A percentile compares a stretch with the other conserved stretches of the same genome.
Evolutionary conservation across 2,113 vertebrate species (phyloP).

Genomic region (Gymnocephalus cernua): DNA sequence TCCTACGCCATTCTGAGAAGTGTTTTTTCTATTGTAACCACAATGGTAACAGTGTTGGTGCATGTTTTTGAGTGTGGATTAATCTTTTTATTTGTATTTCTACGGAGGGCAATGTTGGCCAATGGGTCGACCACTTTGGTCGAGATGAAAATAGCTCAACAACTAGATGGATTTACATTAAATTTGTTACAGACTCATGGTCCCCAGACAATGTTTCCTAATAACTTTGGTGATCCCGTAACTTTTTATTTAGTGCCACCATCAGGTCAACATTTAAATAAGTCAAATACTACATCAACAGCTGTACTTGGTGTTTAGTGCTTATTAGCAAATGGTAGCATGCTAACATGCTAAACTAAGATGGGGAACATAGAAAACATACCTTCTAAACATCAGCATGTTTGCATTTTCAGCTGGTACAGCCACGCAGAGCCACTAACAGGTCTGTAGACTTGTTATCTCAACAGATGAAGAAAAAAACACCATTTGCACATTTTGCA

Average conservation of each 20-base stretch:
- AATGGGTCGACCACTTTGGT: neutral
- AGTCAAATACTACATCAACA: neutral
- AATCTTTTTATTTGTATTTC: constrained; percentile 3
- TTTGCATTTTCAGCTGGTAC: too few species aligned
- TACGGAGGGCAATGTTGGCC: neutral
- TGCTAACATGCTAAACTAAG: neutral
- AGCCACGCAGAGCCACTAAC: neutral
- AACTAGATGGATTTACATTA: neutral
- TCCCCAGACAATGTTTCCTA: neutral
- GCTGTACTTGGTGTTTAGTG: neutral
- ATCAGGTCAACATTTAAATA: neutral
- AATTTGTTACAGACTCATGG: neutral
- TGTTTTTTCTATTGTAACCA: constrained; percentile 1
- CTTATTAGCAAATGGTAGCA: neutral
- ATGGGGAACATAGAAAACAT: neutral
- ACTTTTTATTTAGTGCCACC: neutral
- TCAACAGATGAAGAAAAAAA: neutral
- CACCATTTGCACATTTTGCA: neutral
- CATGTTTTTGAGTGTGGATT: constrained; percentile 13
- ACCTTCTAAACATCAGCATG: too few species aligned
- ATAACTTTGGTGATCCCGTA: neutral
- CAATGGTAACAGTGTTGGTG: constrained; percentile 1
- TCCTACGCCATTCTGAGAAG: constrained; percentile 27
- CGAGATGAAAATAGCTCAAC: neutral
- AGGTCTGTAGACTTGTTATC: neutral